Conservation (phyloP, 92 coral and sea anemone genomes). For the Zoanthus solanderi region DNA sequence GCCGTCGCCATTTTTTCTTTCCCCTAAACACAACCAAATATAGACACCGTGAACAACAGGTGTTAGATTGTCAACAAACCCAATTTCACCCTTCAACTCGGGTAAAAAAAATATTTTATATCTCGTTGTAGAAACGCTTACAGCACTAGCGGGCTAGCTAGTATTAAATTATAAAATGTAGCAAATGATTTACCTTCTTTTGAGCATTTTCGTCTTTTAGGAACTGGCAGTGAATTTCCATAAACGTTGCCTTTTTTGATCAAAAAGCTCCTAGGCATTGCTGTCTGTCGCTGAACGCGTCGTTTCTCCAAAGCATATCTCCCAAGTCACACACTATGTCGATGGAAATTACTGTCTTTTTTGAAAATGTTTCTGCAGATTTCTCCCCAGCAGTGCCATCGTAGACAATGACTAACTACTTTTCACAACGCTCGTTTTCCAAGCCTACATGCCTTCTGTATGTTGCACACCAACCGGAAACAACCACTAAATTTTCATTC, state of each 20-base stretch:
- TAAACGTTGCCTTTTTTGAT: slow-evolving; percentile 91
- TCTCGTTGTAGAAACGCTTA: slow-evolving; percentile 29
- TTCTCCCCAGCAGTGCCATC: slow-evolving; percentile 23
- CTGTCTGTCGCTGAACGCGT: slow-evolving; percentile 55
- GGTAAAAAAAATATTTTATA: slow-evolving; percentile 20
- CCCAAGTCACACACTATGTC: slow-evolving; percentile 54
- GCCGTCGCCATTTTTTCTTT: slow-evolving; percentile 63
- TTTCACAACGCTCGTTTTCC: slow-evolving; percentile 65
- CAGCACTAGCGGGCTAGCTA: slow-evolving; percentile 36
- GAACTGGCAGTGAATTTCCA: slow-evolving; percentile 57
- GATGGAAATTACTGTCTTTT: slow-evolving; percentile 40
- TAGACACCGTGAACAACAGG: slow-evolving; percentile 83
- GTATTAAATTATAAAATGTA: slow-evolving; percentile 24
- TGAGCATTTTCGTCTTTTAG: slow-evolving; percentile 39
- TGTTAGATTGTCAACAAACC: slow-evolving; percentile 88
- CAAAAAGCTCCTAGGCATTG: slow-evolving; percentile 98
- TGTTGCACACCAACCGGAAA: slow-evolving; percentile 84
- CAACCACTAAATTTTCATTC: slow-evolving; percentile 77
- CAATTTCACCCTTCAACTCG: slow-evolving; percentile 27
- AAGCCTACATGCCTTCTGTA: slow-evolving; percentile 73
- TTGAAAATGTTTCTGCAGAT: neutral
- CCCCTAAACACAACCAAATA: slow-evolving; percentile 71
- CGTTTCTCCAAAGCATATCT: slow-evolving; percentile 69
- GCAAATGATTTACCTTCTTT: slow-evolving; percentile 17
- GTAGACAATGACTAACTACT: neutral